Evolutionary conservation across 2,888 invertebrate species (phyloP), one percentile per base, ranked within the genome.

Genomic region (Drosophila setosimentum): DNA sequence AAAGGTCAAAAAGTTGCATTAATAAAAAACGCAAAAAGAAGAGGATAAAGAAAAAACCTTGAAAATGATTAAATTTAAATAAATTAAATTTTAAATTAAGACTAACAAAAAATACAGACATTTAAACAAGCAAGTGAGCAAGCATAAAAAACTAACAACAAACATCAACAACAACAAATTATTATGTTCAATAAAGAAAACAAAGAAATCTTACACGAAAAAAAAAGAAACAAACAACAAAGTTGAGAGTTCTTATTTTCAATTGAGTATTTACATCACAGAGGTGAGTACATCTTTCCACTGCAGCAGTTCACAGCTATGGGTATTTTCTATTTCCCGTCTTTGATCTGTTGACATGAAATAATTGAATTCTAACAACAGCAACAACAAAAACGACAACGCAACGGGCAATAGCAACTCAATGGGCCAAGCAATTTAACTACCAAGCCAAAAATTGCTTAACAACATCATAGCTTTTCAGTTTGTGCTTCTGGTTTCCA

Each of bases 181-280:
- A 92, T 92, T 92, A 92, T 92, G 92, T 92, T 92, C 92, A 91
- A 91, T 92, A 92, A 92, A 92, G 82, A 91, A 83, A 84, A 87
- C 76, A 79, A 70, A 45, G 78, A 83, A 82, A 88, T 81, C 90
- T 90, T 81, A 85, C 72, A 87, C 80, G 60, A 82, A 86, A 76
- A 63, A 59, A 70, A 62, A 49, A 53, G 21, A 18, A 29, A 45
- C 45, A 24, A 45, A 24, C 21, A 45, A 45, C 24, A 24, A 24
- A 24, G 45, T 30, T 3, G 3, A 16, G 32, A 16, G 16, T 54
- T 68, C 33, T 48, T 29, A 40, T 54, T 61, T 40, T 24, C 16
- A 45, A 35, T 27, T n/a, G 32, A 4, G 21, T 29, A 37, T 7
- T 40, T 30, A 5, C 49, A 49, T 30, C 24, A 18, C 6, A 24